Evolutionary conservation across 2,113 vertebrate species (phyloP).

Genomic region (Fulmarus glacialis): DNA sequence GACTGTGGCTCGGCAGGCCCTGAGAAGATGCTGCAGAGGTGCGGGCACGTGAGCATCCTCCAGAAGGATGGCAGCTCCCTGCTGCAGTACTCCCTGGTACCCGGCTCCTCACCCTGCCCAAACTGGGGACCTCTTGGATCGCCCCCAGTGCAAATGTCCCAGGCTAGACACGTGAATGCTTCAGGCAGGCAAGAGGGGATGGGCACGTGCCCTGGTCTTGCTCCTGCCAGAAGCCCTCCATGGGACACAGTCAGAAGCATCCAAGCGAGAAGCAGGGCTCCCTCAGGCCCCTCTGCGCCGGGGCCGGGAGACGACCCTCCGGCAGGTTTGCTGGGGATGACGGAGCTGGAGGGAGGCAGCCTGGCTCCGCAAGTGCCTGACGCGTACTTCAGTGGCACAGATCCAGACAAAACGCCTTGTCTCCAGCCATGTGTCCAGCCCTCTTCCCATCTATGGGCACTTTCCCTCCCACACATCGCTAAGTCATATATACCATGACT

Average conservation of each 20-base stretch:
- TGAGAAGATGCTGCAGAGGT: background rate
- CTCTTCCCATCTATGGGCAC: constrained; percentile 26
- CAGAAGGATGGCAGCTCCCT: background rate
- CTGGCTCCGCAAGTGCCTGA: background rate
- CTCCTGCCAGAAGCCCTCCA: background rate
- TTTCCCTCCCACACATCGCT: background rate
- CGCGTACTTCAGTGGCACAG: background rate
- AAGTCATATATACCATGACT: background rate
- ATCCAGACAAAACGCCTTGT: background rate
- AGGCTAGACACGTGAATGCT: background rate
- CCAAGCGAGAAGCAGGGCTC: background rate
- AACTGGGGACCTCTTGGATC: background rate
- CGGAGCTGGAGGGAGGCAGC: background rate
- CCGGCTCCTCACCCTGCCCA: background rate
- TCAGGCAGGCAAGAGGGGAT: background rate
- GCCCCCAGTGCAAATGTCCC: fast-evolving
- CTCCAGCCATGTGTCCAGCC: background rate
- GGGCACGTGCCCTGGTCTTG: fast-evolving
- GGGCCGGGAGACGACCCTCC: background rate
- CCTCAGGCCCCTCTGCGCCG: background rate
- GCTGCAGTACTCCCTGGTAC: background rate
- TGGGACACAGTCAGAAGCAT: fast-evolving
- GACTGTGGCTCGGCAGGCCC: background rate
- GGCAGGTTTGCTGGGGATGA: background rate
- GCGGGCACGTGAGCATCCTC: background rate